Percentiles rank a stretch among this genome's conserved stretches.
Conservation (phyloP, 1,140 invertebrate species). For the Pararge aegeria region DNA sequence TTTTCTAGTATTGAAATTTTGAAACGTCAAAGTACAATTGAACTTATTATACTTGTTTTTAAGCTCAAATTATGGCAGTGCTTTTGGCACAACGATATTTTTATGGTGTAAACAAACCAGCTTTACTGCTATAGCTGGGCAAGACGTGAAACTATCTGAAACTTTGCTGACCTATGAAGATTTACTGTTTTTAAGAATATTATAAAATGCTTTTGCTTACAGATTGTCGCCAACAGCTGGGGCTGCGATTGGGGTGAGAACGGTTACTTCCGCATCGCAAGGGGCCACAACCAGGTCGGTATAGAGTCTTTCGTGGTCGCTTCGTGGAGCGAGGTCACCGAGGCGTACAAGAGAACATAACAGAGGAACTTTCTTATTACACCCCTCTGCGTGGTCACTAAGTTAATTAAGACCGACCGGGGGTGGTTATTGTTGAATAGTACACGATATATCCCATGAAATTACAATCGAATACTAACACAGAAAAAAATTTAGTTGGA, state of each 20-base stretch:
- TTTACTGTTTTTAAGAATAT: too few species aligned
- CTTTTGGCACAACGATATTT: too few species aligned
- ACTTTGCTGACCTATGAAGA: too few species aligned
- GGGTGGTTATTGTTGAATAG: conserved; percentile 52
- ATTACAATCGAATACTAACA: neutral
- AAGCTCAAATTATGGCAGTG: too few species aligned
- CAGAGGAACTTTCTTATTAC: conserved; percentile 47
- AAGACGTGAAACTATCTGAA: too few species aligned
- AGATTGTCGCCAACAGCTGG: conserved; percentile 96
- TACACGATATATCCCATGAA: conserved; percentile 49
- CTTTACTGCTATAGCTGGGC: too few species aligned
- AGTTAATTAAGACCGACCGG: conserved; percentile 39
- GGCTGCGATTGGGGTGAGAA: conserved; percentile 93
- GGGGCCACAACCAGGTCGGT: conserved; percentile 90
- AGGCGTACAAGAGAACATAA: conserved; percentile 61
- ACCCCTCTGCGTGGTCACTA: conserved; percentile 53
- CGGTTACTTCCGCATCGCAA: conserved; percentile 90
- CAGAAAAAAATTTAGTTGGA: too few species aligned
- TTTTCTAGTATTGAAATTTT: too few species aligned
- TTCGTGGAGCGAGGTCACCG: conserved; percentile 84
- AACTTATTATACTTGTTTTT: too few species aligned
- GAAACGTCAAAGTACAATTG: too few species aligned
- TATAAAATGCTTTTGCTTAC: too few species aligned
- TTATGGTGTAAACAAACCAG: too few species aligned
- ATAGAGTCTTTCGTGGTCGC: conserved; percentile 92